These are phyloP conservation scores for Calcarius lapponicus DNA, from an alignment of 2,797 vertebrate species.

Conservation along the genomic window DNA sequence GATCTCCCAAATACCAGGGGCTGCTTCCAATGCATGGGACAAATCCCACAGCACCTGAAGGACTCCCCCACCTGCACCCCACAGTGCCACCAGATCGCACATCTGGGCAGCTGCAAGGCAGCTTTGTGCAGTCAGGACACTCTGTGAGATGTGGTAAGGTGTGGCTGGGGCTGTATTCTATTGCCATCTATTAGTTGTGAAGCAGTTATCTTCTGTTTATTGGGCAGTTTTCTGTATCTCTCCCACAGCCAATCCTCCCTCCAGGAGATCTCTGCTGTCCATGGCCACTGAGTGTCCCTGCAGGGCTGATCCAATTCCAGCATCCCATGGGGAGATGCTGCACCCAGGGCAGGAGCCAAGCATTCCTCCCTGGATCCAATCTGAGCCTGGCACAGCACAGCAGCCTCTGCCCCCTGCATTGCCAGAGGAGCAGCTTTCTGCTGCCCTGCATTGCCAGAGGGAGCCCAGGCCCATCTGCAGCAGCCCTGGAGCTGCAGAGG, in stretches of 20 bases:
- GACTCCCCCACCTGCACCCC: not conserved
- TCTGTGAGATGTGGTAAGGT: accelerated
- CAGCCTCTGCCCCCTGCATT: no score
- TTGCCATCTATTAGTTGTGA: not conserved
- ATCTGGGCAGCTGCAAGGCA: not conserved
- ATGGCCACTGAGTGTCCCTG: not conserved
- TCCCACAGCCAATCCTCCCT: not conserved
- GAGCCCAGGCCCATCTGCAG: no score
- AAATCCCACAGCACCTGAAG: not conserved
- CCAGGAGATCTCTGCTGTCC: not conserved
- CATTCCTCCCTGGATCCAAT: no score
- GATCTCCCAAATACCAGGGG: accelerated
- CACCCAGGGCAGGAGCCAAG: no score
- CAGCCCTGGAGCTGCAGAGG: no score
- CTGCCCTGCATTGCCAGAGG: no score
- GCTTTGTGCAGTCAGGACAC: accelerated
- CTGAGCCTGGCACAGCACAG: no score
- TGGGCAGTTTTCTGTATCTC: not conserved
- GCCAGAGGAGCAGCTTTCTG: no score
- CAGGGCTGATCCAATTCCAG: no score
- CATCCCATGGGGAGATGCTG: no score
- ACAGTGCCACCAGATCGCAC: accelerated
- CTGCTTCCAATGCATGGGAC: accelerated
- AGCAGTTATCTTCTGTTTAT: accelerated
- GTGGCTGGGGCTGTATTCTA: not conserved